Evolutionary conservation across 2,797 vertebrate species (phyloP), one percentile per base, ranked within the genome.

Genomic region (Enteromius treurensis): DNA sequence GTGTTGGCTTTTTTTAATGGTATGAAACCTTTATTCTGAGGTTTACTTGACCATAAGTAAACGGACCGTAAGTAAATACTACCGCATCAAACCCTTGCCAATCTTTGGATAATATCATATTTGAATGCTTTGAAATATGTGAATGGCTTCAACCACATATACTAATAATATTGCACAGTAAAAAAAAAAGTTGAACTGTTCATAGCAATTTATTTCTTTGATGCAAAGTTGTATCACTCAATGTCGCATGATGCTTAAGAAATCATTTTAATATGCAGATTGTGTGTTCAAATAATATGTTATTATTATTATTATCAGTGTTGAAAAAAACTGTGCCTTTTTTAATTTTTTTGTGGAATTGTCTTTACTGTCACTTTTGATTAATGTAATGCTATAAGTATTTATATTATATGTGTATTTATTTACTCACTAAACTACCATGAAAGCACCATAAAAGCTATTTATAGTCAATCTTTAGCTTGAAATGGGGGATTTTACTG

Each of bases 91-190:
- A 69, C 5, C 40, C n/a, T 70, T 26, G 6, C 13, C 14, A 49
- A 29, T 49, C 69, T 71, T 71, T 0, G 0, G 42, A 47, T 47
- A 29, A 42, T 45, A 15, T 69, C 21, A n/a, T 42, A 5, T 69
- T 23, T 69, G 21, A 68, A 68, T 68, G 34, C 10, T 2, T n/a
- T 21, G n/a, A 40, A n/a, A 68, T 19, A 47, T 47, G 45, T 47
- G 3, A 37, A 17, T 37, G 34, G 65, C 34, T 68, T 68, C 15
- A 40, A 40, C 21, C 0, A 5, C 21, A 42, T 42, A n/a, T 68
- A 40, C 19, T 68, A n/a, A 68, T n/a, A 55, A 42, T 69, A 69
- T 42, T 23, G n/a, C 53, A n/a, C 53, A n/a, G 53, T n/a, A 55
- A 55, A 55, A 55, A n/a, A 26, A 26, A 26, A 26, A 26, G 53